Evolutionary conservation across 1,140 invertebrate species (phyloP).

Genomic region (Yoshiicerus persimilis): DNA sequence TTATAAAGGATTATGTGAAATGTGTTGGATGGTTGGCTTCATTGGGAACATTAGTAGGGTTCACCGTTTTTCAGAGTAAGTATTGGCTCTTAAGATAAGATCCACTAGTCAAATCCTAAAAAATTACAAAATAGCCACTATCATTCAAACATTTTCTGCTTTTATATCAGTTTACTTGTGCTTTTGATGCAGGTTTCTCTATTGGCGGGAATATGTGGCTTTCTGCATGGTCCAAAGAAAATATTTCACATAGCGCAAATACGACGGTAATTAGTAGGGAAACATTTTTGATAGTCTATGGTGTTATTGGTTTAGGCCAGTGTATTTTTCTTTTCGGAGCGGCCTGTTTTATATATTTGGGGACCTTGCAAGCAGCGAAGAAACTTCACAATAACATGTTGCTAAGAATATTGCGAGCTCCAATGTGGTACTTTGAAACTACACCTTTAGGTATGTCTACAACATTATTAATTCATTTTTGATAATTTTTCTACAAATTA

Average conservation of each 20-base stretch:
- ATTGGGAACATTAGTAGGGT: slow-evolving; percentile 72
- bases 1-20: slow-evolving; percentile 86
- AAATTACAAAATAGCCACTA: slow-evolving; percentile 52
- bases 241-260: slow-evolving; percentile 59
- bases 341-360: slow-evolving; percentile 21
- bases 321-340: slow-evolving; percentile 58
- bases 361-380: slow-evolving; percentile 66
- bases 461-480: too few relatives aligned
- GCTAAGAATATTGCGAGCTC: slow-evolving; percentile 62
- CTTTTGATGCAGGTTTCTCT: slow-evolving; percentile 67
- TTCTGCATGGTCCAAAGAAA: slow-evolving; percentile 77
- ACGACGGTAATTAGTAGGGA: slow-evolving; percentile 59
- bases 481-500: slow-evolving; percentile 69
- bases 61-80: slow-evolving; percentile 53
- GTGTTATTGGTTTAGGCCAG: slow-evolving; percentile 80
- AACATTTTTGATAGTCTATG: slow-evolving; percentile 84
- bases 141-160: too few relatives aligned
- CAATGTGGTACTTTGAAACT: slow-evolving; percentile 80
- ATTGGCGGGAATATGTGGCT: slow-evolving; percentile 93
- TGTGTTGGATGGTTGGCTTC: slow-evolving; percentile 76
- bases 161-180: too few relatives aligned
- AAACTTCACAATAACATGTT: slow-evolving; percentile 68
- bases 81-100: too few relatives aligned
- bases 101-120: too few relatives aligned
- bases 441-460: slow-evolving; percentile 84